Evolutionary conservation across 2,888 invertebrate genomes (phyloP).

Genomic region (Hirtodrosophila histrioides): DNA sequence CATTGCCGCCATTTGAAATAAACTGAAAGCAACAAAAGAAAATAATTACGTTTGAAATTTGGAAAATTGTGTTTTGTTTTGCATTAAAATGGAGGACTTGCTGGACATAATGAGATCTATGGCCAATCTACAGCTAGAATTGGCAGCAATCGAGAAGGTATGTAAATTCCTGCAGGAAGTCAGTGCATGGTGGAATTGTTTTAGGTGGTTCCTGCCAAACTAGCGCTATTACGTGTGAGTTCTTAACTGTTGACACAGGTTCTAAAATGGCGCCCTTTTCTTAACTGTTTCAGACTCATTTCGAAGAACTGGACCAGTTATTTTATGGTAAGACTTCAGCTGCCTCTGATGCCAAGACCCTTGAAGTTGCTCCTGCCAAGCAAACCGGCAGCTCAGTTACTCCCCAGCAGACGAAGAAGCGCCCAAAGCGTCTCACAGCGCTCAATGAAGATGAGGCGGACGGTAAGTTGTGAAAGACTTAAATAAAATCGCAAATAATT

Average conservation of each 20-base stretch:
- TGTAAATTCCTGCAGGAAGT: neutral
- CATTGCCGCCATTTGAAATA: slow-evolving; percentile 69
- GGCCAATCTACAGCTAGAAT: slow-evolving; percentile 35
- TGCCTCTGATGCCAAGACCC: slow-evolving; percentile 16
- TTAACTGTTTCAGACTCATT: slow-evolving; percentile 14
- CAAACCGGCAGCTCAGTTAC: slow-evolving; percentile 50
- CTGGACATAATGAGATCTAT: slow-evolving; percentile 51
- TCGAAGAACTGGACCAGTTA: slow-evolving; percentile 54
- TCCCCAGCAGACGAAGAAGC: slow-evolving; percentile 82
- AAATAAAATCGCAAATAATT: too few species aligned
- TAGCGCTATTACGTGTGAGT: too few species aligned
- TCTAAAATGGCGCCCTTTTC: neutral
- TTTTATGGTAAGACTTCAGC: slow-evolving; percentile 41
- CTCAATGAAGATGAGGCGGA: slow-evolving; percentile 67
- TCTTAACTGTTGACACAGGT: too few species aligned
- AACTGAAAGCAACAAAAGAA: slow-evolving; percentile 31
- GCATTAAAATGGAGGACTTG: slow-evolving; percentile 74
- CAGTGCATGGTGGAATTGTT: too few species aligned
- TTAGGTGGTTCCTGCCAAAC: too few species aligned
- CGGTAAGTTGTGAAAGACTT: slow-evolving; percentile 29
- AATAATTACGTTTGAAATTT: slow-evolving; percentile 8
- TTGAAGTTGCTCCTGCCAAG: slow-evolving; percentile 13
- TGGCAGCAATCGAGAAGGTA: slow-evolving; percentile 61
- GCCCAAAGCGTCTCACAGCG: slow-evolving; percentile 73
- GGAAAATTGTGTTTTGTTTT: slow-evolving; percentile 8